phyloP scores from a whole-genome alignment of 2,113 vertebrate species.

The Madoqua kirkii region DNA sequence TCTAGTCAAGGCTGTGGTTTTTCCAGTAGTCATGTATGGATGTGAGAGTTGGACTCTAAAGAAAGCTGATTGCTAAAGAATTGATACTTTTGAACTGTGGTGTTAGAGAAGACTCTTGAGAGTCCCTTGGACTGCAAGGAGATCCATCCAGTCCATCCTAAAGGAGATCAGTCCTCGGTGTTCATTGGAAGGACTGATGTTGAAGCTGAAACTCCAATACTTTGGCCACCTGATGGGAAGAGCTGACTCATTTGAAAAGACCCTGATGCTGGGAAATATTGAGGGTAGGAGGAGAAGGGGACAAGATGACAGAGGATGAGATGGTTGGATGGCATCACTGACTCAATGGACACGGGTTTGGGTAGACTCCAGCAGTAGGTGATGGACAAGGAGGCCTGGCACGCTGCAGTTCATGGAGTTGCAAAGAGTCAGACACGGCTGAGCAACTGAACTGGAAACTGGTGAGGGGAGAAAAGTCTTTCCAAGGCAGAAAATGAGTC shows the following conservation, averaged over 20 bases:
- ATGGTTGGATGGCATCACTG: neutral
- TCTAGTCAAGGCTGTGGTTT: neutral
- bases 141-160: neutral
- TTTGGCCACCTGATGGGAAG: neutral
- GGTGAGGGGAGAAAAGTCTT: neutral
- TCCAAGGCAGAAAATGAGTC: neutral
- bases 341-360: neutral
- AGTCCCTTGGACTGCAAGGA: neutral
- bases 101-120: neutral
- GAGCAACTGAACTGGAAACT: neutral
- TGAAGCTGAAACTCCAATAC: neutral
- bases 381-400: neutral
- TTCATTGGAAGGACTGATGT: neutral
- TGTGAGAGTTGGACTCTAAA: neutral
- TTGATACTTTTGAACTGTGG: neutral
- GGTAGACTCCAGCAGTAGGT: neutral
- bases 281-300: neutral
- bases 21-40: neutral
- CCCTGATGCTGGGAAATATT: neutral
- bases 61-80: rapidly evolving
- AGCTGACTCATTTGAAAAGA: neutral
- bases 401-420: neutral
- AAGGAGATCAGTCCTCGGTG: neutral
- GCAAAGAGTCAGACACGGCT: rapidly evolving
- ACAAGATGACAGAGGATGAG: neutral